Evolutionary conservation across 2,113 vertebrate genomes (phyloP), one percentile per base, ranked within the genome.

Genomic region (Myotis brandtii): DNA sequence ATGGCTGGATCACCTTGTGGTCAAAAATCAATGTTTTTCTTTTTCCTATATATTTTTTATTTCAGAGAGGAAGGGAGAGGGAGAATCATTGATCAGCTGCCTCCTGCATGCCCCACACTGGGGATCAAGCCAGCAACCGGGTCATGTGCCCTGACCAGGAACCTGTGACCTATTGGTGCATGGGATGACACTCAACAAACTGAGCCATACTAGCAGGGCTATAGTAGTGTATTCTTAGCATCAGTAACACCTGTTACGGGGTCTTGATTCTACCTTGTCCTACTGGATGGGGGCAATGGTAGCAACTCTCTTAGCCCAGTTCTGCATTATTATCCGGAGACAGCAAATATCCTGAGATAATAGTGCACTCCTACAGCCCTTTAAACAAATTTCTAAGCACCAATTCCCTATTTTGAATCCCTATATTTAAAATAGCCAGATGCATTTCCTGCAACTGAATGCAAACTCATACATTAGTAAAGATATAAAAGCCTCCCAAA

Each of bases 351-450:
- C 50, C 50, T 50, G 50, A 50, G 50, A 50, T 50, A 11, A 46
- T 11, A 86, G 75, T 9, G 50, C 23, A 37, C 18, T 52, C 23
- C 34, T 95, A 34, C 3, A 91, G 77, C 4, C 59, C 32, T 86
- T 92, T 23, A n/a, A 81, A 43, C 16, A 84, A 84, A 54, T 82
- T 72, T 87, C 32, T 77, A 77, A 81, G 73, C 18, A 89, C 46
- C 32, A 66, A 34, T 50, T 86, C 23, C 30, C 69, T 77, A 34
- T 77, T 52, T 54, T 86, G 64, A 95, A 76, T 76, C 11, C 0
- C 23, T 32, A 17, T 73, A 56, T 67, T 87, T 82, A 86, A 95
- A 91, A 70, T 5, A 94, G 72, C 66, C 54, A 89, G 79, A 95
- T 76, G 9, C 59, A 79, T 50, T 89, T 76, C 80, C 34, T 76